Conservation (phyloP, 2,113 vertebrate species). For the Syngnathus scovelli region DNA sequence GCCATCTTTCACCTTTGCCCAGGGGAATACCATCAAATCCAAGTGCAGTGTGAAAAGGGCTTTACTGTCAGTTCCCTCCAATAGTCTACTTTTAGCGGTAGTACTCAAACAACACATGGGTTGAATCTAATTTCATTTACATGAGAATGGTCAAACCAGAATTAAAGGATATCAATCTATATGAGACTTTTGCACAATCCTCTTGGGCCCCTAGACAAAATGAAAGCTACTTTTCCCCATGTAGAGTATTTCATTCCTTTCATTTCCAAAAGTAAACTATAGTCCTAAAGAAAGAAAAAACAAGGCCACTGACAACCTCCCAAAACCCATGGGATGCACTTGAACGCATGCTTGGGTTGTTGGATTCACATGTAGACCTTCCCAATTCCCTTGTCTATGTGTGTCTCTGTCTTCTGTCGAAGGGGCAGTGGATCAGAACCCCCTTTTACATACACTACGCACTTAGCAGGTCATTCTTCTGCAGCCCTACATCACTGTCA, state of each 20-base stretch:
- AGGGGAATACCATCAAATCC: too few species aligned
- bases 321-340: constrained; percentile 57
- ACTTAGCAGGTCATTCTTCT: constrained; percentile 71
- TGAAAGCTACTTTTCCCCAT: not conserved
- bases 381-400: constrained; percentile 72
- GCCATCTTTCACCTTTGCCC: too few species aligned
- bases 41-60: too few species aligned
- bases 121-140: constrained; percentile 20
- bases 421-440: constrained; percentile 74
- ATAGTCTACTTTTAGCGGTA: too few species aligned
- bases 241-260: constrained; percentile 36
- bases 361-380: constrained; percentile 69
- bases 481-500: constrained; percentile 72
- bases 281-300: constrained; percentile 58
- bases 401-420: constrained; percentile 73
- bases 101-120: not conserved
- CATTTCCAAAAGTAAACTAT: constrained; percentile 60
- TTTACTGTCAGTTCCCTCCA: constrained; percentile 24
- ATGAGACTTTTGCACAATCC: not conserved
- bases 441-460: constrained; percentile 66
- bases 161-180: not conserved
- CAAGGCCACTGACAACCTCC: constrained; percentile 60
- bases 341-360: constrained; percentile 69
- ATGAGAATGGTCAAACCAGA: constrained; percentile 30
- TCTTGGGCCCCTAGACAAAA: not conserved